A percentile compares a stretch with the other conserved stretches of the same genome.
phyloP scores from a whole-genome alignment of 1,140 invertebrate genomes.

The Sarcophaga bullata region DNA sequence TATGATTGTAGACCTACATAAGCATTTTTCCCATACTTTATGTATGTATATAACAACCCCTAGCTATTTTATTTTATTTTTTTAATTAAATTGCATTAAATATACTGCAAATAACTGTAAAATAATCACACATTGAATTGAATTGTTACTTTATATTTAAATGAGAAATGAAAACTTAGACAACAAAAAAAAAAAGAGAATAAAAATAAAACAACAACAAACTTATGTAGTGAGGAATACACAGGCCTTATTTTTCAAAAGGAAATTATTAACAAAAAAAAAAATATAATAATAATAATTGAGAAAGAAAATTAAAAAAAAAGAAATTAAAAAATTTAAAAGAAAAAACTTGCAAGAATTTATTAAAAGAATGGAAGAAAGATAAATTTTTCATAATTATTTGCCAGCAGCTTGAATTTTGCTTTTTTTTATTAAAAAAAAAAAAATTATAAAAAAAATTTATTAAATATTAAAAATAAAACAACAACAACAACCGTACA shows the following conservation, averaged over 20 bases:
- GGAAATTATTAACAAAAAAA: background rate
- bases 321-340: slow-evolving; percentile 3
- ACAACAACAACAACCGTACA: background rate
- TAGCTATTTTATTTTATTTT: no score
- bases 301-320: slow-evolving; percentile 10
- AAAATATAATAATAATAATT: background rate
- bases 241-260: slow-evolving; percentile 40
- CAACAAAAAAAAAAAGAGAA: background rate
- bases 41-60: no score
- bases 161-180: no score
- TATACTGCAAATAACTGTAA: no score
- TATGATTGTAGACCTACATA: no score
- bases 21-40: no score
- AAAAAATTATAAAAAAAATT: no score
- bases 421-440: background rate
- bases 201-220: background rate
- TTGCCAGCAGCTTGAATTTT: background rate
- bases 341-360: background rate
- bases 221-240: slow-evolving; percentile 37
- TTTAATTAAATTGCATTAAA: no score
- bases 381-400: background rate
- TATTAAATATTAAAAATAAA: no score
- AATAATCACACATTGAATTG: no score
- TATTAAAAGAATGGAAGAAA: slow-evolving; percentile 18
- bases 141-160: no score